These are phyloP conservation scores for Dicyrtomina minuta DNA, from an alignment of 2,888 invertebrate genomes.

Conservation along the genomic window DNA sequence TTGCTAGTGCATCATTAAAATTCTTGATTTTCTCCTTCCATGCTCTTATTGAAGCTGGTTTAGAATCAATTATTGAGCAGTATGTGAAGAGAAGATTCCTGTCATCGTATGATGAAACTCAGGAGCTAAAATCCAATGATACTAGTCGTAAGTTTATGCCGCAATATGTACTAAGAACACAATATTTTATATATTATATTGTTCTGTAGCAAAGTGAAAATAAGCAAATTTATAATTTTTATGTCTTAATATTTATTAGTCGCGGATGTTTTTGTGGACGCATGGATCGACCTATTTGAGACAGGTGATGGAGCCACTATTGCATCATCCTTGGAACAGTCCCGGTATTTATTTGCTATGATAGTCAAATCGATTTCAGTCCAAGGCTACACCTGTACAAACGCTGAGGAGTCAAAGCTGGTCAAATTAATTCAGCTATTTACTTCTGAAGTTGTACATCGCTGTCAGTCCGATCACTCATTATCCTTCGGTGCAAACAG, in stretches of 20 bases:
- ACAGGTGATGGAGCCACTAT: conserved; percentile 52
- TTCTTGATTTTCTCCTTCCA: conserved; percentile 52
- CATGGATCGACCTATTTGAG: conserved; percentile 53
- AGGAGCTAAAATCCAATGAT: neutral
- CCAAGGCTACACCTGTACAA: conserved; percentile 46
- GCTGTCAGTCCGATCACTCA: conserved; percentile 49
- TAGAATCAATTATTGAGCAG: conserved; percentile 50
- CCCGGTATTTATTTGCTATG: conserved; percentile 50
- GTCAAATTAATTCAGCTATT: conserved; percentile 50
- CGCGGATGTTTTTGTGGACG: conserved; percentile 50
- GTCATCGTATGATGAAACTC: conserved; percentile 26
- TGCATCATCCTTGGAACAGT: conserved; percentile 50
- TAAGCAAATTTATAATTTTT: no score
- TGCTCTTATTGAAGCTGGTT: conserved; percentile 44
- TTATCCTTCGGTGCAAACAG: conserved; percentile 48
- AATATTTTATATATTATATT: no score
- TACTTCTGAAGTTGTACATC: conserved; percentile 51
- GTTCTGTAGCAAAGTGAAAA: no score
- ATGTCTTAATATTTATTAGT: conserved; percentile 37
- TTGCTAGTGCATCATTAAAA: conserved; percentile 49
- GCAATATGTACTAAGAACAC: neutral
- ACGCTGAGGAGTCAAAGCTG: conserved; percentile 50
- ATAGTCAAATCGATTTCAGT: conserved; percentile 51
- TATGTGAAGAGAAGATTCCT: conserved; percentile 47
- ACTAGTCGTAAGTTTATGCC: conserved; percentile 14